These are phyloP conservation scores for Gallinago paraguaiae DNA, from an alignment of 2,113 vertebrate genomes.

Conservation along the genomic window DNA sequence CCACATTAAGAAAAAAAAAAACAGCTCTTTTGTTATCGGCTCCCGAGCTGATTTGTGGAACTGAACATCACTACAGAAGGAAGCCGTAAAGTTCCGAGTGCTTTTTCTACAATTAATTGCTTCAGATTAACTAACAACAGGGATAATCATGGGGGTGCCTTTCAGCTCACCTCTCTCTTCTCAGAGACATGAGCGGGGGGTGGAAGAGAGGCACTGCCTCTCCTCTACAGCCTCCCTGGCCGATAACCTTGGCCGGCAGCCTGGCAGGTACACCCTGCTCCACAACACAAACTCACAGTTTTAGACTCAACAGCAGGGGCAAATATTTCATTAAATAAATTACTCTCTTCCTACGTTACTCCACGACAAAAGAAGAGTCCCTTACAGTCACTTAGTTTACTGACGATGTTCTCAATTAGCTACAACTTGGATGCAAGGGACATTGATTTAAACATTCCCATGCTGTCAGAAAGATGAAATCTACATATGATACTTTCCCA, in stretches of 20 bases:
- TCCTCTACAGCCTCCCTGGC: background rate
- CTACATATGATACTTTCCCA: background rate
- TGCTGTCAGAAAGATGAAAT: background rate
- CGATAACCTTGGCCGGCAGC: background rate
- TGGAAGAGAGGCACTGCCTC: background rate
- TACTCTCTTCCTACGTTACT: background rate
- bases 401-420: background rate
- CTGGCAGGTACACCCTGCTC: background rate
- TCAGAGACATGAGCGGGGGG: too few species aligned
- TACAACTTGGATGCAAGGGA: background rate
- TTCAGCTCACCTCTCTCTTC: background rate
- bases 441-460: background rate
- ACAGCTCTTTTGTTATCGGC: background rate
- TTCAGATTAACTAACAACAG: background rate
- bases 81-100: background rate
- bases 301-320: background rate
- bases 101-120: background rate
- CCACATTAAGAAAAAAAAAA: background rate
- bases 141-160: fast-evolving
- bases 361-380: background rate
- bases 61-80: background rate
- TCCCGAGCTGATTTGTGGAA: background rate
- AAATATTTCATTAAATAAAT: background rate
- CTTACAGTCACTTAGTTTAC: background rate
- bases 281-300: background rate